Evolutionary conservation across 2,797 vertebrate genomes (phyloP), one percentile per base, ranked within the genome.

Genomic region (Neostethus bicornis): DNA sequence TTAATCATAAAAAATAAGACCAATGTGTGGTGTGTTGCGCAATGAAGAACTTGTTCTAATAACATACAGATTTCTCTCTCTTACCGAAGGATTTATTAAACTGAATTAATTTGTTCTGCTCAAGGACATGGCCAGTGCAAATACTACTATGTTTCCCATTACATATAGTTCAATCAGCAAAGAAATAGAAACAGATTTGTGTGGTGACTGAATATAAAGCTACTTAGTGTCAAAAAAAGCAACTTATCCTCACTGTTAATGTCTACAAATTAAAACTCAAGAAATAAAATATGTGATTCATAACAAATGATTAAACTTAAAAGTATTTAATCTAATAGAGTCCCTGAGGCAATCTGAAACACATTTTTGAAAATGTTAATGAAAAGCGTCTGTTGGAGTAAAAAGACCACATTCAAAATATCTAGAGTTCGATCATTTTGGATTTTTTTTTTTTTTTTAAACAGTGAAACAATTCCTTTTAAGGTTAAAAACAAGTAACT

Each of bases 1-100:
- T 25, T 38, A 45, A 38, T 62, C 32, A 59, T 64, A 16, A 70
- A 61, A 59, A 54, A 48, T 46, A 25, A 57, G 12, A 52, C 13
- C 51, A 29, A 57, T 57, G 50, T 25, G 20, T 2, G 11, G 16
- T 16, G 12, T 29, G 26, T 48, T 49, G 26, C 11, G 37, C 13
- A 34, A 11, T 5, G 24, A 20, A 43, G 17, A 31, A 21, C 53
- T 7, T 28, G 24, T 28, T 45, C 45, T 28, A 16, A 38, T 38
- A 19, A 12, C 8, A 16, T 4, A 35, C 6, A 16, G 2, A 16
- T n/a, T 31, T 34, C 4, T n/a, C 5, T 32, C 8, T 37, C 37
- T 38, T 38, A 38, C 37, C 3, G 9, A 8, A 5, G n/a, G n/a
- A 35, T 35, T 35, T 16, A n/a, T 16, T 16, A 19, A 19, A 11